Evolutionary conservation across 2,888 invertebrate species (phyloP).

Genomic region (Phragmatobia fuliginosa): DNA sequence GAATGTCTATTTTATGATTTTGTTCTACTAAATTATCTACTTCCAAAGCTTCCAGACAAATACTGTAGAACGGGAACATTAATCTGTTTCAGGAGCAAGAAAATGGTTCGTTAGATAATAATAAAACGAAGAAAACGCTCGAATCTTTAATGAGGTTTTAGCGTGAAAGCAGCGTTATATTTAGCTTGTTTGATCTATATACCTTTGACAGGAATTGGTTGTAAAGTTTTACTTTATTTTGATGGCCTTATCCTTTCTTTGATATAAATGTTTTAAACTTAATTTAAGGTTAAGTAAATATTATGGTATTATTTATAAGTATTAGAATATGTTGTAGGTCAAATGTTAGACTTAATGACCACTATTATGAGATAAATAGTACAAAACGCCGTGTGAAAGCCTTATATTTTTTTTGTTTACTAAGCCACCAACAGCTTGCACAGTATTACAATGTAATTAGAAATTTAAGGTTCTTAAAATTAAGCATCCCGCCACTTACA

Average conservation of each 20-base stretch:
- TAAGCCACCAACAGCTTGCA: too few relatives aligned
- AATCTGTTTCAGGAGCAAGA: constrained; percentile 18
- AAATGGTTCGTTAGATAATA: constrained; percentile 35
- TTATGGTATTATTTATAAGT: background rate
- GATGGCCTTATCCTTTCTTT: background rate
- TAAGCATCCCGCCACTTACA: too few relatives aligned
- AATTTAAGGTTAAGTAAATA: background rate
- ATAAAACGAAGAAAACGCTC: constrained; percentile 27
- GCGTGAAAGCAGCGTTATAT: constrained; percentile 21
- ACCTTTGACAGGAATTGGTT: constrained; percentile 8
- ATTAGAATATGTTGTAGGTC: too few relatives aligned
- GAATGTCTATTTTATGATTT: background rate
- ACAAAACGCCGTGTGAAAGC: background rate
- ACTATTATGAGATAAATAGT: background rate
- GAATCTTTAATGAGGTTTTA: constrained; percentile 13
- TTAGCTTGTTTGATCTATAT: constrained; percentile 15
- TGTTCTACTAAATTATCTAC: background rate
- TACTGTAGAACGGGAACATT: constrained; percentile 14
- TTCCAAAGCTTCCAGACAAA: constrained; percentile 10
- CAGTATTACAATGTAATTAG: too few relatives aligned
- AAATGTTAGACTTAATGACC: background rate
- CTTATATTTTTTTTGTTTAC: too few relatives aligned
- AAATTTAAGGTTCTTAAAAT: too few relatives aligned
- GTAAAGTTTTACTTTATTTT: background rate
- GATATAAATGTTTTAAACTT: background rate